These are phyloP conservation scores for Phalacrocorax carbo DNA, from an alignment of 2,113 vertebrate species.

Conservation along the genomic window DNA sequence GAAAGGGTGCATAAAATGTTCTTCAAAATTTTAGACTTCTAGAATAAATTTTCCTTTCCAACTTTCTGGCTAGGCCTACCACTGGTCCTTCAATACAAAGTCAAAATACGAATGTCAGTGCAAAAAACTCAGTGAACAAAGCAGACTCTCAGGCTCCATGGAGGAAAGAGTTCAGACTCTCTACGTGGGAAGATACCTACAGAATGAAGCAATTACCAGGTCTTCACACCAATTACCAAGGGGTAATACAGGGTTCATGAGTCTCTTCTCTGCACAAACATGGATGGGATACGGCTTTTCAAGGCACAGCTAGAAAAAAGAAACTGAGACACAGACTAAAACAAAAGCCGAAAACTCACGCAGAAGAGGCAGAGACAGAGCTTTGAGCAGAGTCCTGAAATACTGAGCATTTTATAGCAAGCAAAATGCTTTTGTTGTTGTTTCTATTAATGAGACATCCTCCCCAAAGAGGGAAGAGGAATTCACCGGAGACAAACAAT, in stretches of 20 bases:
- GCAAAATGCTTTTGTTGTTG: background rate
- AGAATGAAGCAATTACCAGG: background rate
- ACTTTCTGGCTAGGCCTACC: background rate
- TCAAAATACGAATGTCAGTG: background rate
- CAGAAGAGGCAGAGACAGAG: background rate
- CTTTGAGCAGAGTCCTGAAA: background rate
- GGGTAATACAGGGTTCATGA: background rate
- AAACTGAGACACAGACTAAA: background rate
- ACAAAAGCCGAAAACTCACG: background rate
- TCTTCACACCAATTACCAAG: background rate
- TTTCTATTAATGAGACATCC: background rate
- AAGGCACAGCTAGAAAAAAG: background rate
- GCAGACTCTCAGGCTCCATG: background rate
- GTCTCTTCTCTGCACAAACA: background rate
- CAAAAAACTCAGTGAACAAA: background rate
- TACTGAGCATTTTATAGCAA: background rate
- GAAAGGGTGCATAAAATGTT: background rate
- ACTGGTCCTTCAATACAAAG: background rate
- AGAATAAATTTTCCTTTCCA: background rate
- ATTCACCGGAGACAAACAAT: background rate
- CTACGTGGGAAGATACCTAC: background rate
- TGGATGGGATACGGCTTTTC: background rate
- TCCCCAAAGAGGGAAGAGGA: background rate
- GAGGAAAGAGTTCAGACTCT: background rate
- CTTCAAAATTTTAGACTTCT: background rate